phyloP scores from a whole-genome alignment of 37 sponge, comb jelly and placozoan genomes.

The Lycopodina hypogea region DNA sequence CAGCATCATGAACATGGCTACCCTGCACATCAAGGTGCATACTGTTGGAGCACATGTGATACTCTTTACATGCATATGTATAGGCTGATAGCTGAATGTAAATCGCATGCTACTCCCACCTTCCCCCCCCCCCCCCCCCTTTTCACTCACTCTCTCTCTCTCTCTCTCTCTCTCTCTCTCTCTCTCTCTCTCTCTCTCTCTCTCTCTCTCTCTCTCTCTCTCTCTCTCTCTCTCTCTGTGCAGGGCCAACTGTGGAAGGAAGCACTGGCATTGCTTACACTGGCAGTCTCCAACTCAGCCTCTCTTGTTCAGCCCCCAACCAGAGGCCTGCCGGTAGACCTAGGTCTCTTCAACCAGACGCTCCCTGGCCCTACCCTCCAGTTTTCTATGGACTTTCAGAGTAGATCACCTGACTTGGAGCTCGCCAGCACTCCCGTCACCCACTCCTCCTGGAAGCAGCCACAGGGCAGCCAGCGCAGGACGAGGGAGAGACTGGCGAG shows the following conservation, averaged over 20 bases:
- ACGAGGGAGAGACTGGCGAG: constrained; percentile 63
- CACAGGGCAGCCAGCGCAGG: constrained; percentile 49
- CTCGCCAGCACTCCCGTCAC: constrained; percentile 25
- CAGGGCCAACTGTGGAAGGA: constrained; percentile 67
- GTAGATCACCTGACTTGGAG: constrained; percentile 47
- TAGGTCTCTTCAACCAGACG: constrained; percentile 62
- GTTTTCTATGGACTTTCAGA: constrained; percentile 62
- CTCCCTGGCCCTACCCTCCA: constrained; percentile 85
- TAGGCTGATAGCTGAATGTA: neutral
- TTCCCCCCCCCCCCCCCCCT: neutral
- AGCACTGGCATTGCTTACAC: constrained; percentile 44
- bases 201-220: too few relatives aligned
- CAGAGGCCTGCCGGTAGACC: constrained; percentile 60
- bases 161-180: too few relatives aligned
- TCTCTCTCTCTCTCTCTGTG: neutral
- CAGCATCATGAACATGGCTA: constrained; percentile 35
- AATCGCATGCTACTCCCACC: too few relatives aligned
- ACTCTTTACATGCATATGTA: neutral
- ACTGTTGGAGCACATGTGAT: too few relatives aligned
- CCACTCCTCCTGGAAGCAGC: constrained; percentile 54
- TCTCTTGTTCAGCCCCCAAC: constrained; percentile 67
- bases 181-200: neutral
- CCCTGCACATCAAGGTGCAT: constrained; percentile 57
- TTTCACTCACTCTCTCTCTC: neutral
- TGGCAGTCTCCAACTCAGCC: constrained; percentile 67